Base-by-base conservation (phyloP, 2,888 invertebrate genomes). In the Alcis repandata region DNA sequence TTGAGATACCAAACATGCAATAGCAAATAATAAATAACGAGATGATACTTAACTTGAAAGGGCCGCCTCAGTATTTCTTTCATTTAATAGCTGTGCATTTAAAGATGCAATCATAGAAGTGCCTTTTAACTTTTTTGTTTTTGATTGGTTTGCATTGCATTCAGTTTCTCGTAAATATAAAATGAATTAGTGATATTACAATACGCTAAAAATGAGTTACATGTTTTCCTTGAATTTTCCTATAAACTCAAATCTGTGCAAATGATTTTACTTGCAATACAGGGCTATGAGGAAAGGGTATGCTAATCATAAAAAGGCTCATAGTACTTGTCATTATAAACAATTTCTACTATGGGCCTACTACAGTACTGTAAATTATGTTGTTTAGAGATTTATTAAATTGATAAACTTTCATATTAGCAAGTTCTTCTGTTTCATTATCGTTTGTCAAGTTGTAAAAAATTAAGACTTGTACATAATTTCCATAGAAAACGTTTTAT, bases 11-110 rank as follows among this genome's bases (percentile, higher is more conserved):
- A 22, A n/a, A 17, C 13, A 41, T 32, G 36, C 36, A 41, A 45
- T 43, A 45, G 15, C 33, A 56, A 45, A 56, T 41, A 41, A 43
- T 20, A 45, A 56, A 56, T 8, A 43, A 46, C 36, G 32, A 4
- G 10, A 9, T 36, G 36, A 33, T 45, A 43, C n/a, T 43, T 32
- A 19, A 10, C 19, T 40, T 56, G 7, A 56, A 45, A 45, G 45
- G 36, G 33, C 56, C 56, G 56, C 56, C 20, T 19, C 43, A 13
- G 13, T 56, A 36, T 32, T 56, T 56, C 17, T 45, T 45, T 56
- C 32, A n/a, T 45, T 43, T 45, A 33, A 56, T 56, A 15, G 13
- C 17, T 19, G 40, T 27, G 17, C 32, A 54, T 54, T 43, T 43
- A 40, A 22, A 53, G 53, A 22, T 40, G 40, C 17, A 32, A 54